Base-by-base conservation (phyloP, 2,797 vertebrate genomes). In the Poecilia wingei region DNA sequence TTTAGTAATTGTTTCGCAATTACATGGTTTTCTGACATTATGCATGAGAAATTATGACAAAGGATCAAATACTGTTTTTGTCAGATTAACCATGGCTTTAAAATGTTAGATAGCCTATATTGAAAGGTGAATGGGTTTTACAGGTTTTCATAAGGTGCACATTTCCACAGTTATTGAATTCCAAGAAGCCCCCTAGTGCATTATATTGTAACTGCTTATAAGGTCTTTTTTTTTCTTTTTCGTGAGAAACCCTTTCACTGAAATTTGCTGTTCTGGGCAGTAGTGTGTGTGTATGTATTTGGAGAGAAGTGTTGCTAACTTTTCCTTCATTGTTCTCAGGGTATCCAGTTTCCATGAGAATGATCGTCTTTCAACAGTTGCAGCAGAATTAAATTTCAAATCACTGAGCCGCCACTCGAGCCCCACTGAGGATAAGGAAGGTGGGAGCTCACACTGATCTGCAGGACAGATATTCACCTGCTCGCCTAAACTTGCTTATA, bases 381-480 rank as follows among this genome's bases (percentile, higher is more conserved):
- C 97, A 55, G 97, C 97, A 5, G 98, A 98, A 76, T 86, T 99
- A 88, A 96, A 98, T 91, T 99, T 99, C 90, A 96, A 97, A 93
- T 99, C 98, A 47, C 95, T 99, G 83, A 99, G 98, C 83, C 98
- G 98, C 45, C 98, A 99, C 93, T 99, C 98, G 59, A 99, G 98
- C 87, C 98, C 98, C 79, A 99, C 98, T 0, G 98, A 99, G 87
- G 98, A 99, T 80, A 90, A 97, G 87, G 98, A 99, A 82, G 98
- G 98, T 99, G 81, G 64, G 91, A 61, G 45, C 70, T 53, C 16
- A 78, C 12, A 1, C 2, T 14, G 0, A 80, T 39, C n/a, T 36
- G n/a, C 57, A 28, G 0, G 3, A 18, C 41, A 70, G 41, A 43
- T 45, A 45, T 45, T 70, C 68, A 70, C 43, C 51, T 43, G 41